Conservation (phyloP, 2,797 vertebrate genomes). For the Podarcis siculus region DNA sequence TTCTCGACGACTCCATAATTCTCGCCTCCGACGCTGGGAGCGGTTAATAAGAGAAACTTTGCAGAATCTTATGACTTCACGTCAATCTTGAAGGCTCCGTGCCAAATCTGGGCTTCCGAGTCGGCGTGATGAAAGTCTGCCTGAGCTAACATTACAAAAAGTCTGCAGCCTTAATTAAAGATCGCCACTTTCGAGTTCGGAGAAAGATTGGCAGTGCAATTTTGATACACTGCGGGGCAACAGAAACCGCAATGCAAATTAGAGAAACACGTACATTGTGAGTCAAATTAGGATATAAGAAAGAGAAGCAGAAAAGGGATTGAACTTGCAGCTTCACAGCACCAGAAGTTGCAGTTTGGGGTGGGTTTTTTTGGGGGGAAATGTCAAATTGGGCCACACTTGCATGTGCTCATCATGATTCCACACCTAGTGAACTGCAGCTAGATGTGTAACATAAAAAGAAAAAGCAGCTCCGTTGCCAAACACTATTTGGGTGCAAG, state of each 20-base stretch:
- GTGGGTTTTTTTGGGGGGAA: background rate
- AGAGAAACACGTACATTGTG: background rate
- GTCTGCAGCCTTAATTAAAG: background rate
- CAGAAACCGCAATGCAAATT: background rate
- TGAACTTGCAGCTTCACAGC: too few species aligned
- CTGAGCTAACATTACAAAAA: too few species aligned
- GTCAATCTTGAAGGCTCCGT: background rate
- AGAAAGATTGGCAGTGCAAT: background rate
- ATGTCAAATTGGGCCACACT: background rate
- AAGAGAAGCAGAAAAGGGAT: too few species aligned
- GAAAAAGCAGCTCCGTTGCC: background rate
- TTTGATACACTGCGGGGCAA: background rate
- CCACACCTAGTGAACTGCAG: background rate
- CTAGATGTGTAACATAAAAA: background rate
- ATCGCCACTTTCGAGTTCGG: background rate
- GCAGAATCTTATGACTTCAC: background rate
- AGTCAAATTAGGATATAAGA: background rate
- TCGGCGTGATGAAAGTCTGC: background rate
- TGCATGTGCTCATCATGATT: background rate
- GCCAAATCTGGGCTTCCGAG: background rate
- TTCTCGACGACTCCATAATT: background rate
- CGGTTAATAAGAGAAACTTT: background rate
- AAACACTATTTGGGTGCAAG: too few species aligned
- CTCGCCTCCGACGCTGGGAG: background rate
- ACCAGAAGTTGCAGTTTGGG: background rate